Base-by-base conservation (phyloP, 2,888 invertebrate genomes). In the Sipha maydis region DNA sequence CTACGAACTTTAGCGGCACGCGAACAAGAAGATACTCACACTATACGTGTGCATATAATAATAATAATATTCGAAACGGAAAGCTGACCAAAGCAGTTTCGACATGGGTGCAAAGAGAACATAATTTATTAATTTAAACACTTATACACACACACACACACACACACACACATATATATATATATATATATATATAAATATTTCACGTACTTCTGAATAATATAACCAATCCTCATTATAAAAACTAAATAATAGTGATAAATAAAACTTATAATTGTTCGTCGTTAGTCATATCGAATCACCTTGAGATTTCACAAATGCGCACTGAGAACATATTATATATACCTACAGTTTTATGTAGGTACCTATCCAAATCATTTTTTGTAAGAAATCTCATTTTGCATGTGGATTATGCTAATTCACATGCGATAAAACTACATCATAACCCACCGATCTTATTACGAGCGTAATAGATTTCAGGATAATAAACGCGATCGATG, bases 61-160 rank as follows among this genome's bases (percentile, higher is more conserved):
- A 75, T 75, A 75, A 67, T 41, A 67, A 84, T 61, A 76, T 76
- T 76, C 25, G 17, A 85, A 85, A 41, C 76, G 17, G 67, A 85
- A 67, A 85, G n/a, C 25, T 25, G 25, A 25, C 76, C 67, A 77
- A 67, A 85, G 67, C 61, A 7, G n/a, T 85, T 85, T 85, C 75
- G 75, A 84, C 73, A 84, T 14, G 11, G n/a, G 21, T 9, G 54
- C 56, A 34, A 75, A 56, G 41, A 67, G 76, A 84, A 84, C 84
- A 67, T 84, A 76, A 84, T 75, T 84, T 84, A 76, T 76, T 75
- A 84, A 76, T 67, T 84, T 84, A 41, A 38, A 75, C 31, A 31
- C n/a, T n/a, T n/a, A n/a, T n/a, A 17, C n/a, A 54, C 41, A 7
- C 4, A 7, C 7, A 7, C 7, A 38, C 38, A 38, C n/a, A n/a